A percentile compares a stretch with the other conserved stretches of the same genome.
phyloP scores from a whole-genome alignment of 2,888 invertebrate species.

The Macrosoma leucophasiata region DNA sequence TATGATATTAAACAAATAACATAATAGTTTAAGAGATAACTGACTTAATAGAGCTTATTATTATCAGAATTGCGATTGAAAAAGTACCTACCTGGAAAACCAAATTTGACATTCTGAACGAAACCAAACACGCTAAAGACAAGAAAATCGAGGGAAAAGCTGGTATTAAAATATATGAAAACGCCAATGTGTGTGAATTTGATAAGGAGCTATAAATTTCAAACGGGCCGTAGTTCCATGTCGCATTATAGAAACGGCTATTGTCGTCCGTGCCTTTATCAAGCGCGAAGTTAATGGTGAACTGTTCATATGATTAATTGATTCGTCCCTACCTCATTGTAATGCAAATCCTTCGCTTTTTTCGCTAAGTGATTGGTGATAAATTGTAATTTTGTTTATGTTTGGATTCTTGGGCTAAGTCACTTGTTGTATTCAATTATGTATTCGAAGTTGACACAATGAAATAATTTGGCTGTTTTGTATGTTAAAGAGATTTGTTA shows the following conservation, averaged over 20 bases:
- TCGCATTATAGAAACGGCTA: conserved; percentile 55
- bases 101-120: not conserved
- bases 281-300: conserved; percentile 71
- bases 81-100: too few relatives aligned
- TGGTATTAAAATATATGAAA: conserved; percentile 25
- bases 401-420: conserved; percentile 7
- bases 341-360: conserved; percentile 68
- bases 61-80: too few relatives aligned
- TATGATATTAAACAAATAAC: too few relatives aligned
- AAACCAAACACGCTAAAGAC: conserved; percentile 12
- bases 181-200: conserved; percentile 52
- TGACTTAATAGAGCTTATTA: too few relatives aligned
- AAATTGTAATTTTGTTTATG: conserved; percentile 20
- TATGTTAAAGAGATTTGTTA: too few relatives aligned
- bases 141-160: conserved; percentile 17
- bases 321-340: conserved; percentile 63
- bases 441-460: too few relatives aligned
- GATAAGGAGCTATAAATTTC: conserved; percentile 63
- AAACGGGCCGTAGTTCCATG: conserved; percentile 41
- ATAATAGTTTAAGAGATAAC: too few relatives aligned
- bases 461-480: too few relatives aligned
- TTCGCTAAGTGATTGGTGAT: conserved; percentile 36
- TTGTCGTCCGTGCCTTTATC: conserved; percentile 71
- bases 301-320: conserved; percentile 75
- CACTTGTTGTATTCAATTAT: too few relatives aligned